Percentiles rank a stretch among this genome's conserved stretches.
These are phyloP conservation scores for Drosophila bunnanda DNA, from an alignment of 2,888 invertebrate species.

Conservation along the genomic window DNA sequence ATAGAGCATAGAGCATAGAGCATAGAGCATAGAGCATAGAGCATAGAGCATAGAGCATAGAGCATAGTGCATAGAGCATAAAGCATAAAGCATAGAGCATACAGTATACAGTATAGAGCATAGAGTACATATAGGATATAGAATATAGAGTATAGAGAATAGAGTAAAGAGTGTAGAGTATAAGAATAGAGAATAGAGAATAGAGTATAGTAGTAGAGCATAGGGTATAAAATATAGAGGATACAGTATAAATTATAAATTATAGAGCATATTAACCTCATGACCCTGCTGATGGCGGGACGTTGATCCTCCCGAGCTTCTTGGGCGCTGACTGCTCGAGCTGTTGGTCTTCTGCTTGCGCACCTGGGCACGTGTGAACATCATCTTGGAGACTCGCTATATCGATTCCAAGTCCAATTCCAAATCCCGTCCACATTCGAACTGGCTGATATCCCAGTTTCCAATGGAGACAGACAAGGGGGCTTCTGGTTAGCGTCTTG, in stretches of 20 bases:
- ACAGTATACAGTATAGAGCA: too few species aligned
- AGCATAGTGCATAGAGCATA: too few species aligned
- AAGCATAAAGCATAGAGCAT: too few species aligned
- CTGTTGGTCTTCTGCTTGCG: constrained; percentile 86
- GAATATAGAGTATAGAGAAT: neutral
- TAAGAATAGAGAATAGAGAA: too few species aligned
- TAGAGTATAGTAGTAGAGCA: too few species aligned
- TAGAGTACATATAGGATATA: neutral
- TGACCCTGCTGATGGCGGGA: constrained; percentile 55
- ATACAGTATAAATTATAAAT: too few species aligned
- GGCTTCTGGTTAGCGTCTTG: constrained; percentile 67
- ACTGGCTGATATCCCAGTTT: constrained; percentile 1
- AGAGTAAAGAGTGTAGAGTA: too few species aligned
- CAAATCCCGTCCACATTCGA: constrained; percentile 31
- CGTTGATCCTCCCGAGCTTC: constrained; percentile 64
- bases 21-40: too few species aligned
- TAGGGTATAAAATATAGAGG: too few species aligned
- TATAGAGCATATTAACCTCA: constrained; percentile 50
- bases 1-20: too few species aligned
- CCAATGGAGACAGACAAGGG: neutral
- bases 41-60: too few species aligned
- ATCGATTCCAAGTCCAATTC: constrained; percentile 11
- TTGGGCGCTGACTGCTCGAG: constrained; percentile 75
- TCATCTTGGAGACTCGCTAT: constrained; percentile 85
- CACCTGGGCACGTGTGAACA: constrained; percentile 89